Evolutionary conservation across 2,113 vertebrate species (phyloP).

Genomic region (Lamprologus sp.): DNA sequence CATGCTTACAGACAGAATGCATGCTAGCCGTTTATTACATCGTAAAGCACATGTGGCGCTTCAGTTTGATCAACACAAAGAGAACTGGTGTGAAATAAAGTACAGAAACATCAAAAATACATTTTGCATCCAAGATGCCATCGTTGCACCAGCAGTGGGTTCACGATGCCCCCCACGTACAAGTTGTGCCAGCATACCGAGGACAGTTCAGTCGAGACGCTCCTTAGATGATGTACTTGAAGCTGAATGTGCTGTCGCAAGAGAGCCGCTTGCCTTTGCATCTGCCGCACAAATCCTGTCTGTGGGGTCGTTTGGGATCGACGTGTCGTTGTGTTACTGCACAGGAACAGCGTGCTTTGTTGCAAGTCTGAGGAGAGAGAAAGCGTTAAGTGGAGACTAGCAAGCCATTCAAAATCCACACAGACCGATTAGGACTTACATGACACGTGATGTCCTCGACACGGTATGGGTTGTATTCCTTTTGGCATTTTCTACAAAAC

Average conservation of each 20-base stretch:
- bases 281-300: slow-evolving; percentile 92
- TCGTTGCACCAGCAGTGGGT: neutral
- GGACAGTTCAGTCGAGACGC: neutral
- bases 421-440: slow-evolving; percentile 60
- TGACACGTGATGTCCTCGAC: slow-evolving; percentile 94
- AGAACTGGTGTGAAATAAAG: slow-evolving; percentile 29
- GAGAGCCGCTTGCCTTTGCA: slow-evolving; percentile 95
- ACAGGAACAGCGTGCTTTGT: slow-evolving; percentile 86
- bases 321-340: slow-evolving; percentile 85
- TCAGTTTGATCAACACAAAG: slow-evolving; percentile 46
- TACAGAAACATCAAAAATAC: neutral
- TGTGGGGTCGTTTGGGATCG: slow-evolving; percentile 91
- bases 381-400: too few species aligned
- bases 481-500: slow-evolving; percentile 91
- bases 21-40: slow-evolving; percentile 55
- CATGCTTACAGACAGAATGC: slow-evolving; percentile 11
- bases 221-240: slow-evolving; percentile 92
- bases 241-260: slow-evolving; percentile 96
- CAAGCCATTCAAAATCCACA: fast-evolving
- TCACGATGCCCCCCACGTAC: neutral
- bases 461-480: slow-evolving; percentile 91
- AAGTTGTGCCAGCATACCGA: neutral
- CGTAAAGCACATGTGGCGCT: neutral
- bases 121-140: neutral
- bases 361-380: slow-evolving; percentile 77